Percentiles rank a stretch among this genome's conserved stretches.
phyloP scores from a whole-genome alignment of 2,888 invertebrate genomes.

The Scaptomyza flava region DNA sequence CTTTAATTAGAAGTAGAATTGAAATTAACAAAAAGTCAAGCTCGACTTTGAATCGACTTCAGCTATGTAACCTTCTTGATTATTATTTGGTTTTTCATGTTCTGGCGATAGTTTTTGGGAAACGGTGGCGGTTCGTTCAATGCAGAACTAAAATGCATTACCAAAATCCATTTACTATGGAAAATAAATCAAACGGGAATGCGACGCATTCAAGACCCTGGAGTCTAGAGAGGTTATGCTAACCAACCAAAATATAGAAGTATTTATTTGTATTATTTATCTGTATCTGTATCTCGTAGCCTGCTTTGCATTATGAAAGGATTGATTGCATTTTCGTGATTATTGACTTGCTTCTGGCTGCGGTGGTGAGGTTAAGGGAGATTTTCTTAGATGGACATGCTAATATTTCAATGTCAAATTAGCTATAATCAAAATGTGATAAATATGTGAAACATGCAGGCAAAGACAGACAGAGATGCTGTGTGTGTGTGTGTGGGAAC shows the following conservation, averaged over 20 bases:
- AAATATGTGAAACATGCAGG: conserved; percentile 58
- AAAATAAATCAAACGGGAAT: conserved; percentile 76
- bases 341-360: conserved; percentile 43
- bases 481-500: conserved; percentile 27
- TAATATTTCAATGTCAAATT: conserved; percentile 78
- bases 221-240: conserved; percentile 25
- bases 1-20: conserved; percentile 68
- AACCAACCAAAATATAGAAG: conserved; percentile 26
- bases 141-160: conserved; percentile 79
- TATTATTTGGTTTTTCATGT: conserved; percentile 73
- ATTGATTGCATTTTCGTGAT: conserved; percentile 73
- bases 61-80: conserved; percentile 54
- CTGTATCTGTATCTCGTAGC: conserved; percentile 38
- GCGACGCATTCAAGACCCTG: conserved; percentile 28
- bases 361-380: background rate
- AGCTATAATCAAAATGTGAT: conserved; percentile 73
- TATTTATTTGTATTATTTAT: conserved; percentile 71
- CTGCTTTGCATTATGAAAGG: conserved; percentile 60
- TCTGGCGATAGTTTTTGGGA: conserved; percentile 65
- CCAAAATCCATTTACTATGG: conserved; percentile 76
- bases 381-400: conserved; percentile 33
- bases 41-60: conserved; percentile 2
- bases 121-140: conserved; percentile 33
- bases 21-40: background rate
- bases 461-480: background rate